A percentile compares a stretch with the other conserved stretches of the same genome.
phyloP scores from a whole-genome alignment of 92 coral and sea anemone genomes.

The Isaurus tuberculatus region DNA sequence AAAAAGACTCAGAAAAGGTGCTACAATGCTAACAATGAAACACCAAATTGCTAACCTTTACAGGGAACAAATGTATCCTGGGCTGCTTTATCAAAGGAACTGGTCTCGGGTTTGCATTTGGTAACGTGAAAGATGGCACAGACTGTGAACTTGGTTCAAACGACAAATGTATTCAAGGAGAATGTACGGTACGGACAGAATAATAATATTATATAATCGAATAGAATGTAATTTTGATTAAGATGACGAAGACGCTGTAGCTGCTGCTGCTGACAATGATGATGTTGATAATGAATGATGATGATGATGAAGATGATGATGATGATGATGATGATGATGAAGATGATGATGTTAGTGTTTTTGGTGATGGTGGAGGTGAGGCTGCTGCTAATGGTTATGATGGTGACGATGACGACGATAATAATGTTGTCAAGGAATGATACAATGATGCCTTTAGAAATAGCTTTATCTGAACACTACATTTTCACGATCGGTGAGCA shows the following conservation, averaged over 20 bases:
- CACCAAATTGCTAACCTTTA: background rate
- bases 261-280: background rate
- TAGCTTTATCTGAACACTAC: too few species aligned
- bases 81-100: constrained; percentile 97
- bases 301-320: background rate
- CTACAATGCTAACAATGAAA: background rate
- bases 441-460: background rate
- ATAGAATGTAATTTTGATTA: background rate
- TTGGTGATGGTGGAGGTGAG: too few species aligned
- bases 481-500: too few species aligned
- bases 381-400: too few species aligned
- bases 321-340: background rate
- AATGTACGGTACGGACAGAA: constrained; percentile 74
- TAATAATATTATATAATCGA: background rate
- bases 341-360: background rate
- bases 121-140: constrained; percentile 95
- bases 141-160: constrained; percentile 78
- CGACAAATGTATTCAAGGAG: constrained; percentile 90
- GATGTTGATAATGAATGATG: background rate
- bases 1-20: background rate
- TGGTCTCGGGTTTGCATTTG: constrained; percentile 96
- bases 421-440: background rate
- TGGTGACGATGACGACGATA: background rate
- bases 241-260: too few species aligned
- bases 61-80: constrained; percentile 91